Evolutionary conservation across 2,888 invertebrate species (phyloP), one percentile per base, ranked within the genome.

Genomic region (Tenthredo scrophulariae): DNA sequence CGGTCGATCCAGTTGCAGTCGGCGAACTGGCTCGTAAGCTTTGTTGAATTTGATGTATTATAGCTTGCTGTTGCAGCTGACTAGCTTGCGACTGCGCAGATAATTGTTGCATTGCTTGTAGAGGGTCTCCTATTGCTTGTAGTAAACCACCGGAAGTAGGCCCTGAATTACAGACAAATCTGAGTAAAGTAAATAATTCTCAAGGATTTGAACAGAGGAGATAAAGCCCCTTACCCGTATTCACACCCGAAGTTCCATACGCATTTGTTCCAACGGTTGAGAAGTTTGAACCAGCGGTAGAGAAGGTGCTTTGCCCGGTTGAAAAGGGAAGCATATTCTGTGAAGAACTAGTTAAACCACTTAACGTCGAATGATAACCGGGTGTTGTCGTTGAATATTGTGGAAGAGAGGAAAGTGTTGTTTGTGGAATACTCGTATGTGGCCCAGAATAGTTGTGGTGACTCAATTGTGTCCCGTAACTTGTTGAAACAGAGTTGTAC

Each of bases 41-140:
- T 86, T 93, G 93, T 85, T 93, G 93, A 65, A 93, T 93, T 87
- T 93, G 93, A 29, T 93, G 92, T n/a, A 93, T 93, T 62, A 93
- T 92, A 1, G 93, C 93, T 82, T 93, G 93, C 83, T 93, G 93
- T 75, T 93, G 93, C 22, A 93, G 89, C 85, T 93, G 93, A 86
- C 92, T 93, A 1, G 92, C 93, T 84, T 93, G 93, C 26, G 93
- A 93, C 85, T 93, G 93, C 33, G 92, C 93, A 26, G 93, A 93
- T 2, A 93, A 88, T 86, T 93, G 92, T 85, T 93, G 93, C 92
- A 93, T 93, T 26, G 93, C 93, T 86, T 93, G 93, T 46, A 93
- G 87, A 29, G 93, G 93, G 87, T 93, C 93, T 54, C 90, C 89
- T 86, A 93, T 92, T 75, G 93, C 90, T 88, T 92, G 93, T 65